phyloP scores from a whole-genome alignment of 2,888 invertebrate species.

The Nudaria mundana region DNA sequence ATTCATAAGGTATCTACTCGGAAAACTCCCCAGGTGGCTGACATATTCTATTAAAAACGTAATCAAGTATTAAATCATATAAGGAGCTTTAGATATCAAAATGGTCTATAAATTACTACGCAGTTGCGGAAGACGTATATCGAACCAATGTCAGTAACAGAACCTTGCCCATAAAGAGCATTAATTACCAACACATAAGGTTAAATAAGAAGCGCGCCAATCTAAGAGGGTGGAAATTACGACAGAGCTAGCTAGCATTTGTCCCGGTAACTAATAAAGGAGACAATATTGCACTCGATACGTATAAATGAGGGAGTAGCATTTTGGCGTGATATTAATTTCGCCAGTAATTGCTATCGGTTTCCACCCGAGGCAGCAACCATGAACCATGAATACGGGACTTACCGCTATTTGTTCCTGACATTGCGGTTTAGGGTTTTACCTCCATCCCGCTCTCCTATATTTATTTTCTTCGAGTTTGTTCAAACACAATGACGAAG shows the following conservation, averaged over 20 bases:
- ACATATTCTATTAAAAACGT: background rate
- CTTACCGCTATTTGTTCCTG: conserved; percentile 80
- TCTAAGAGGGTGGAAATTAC: conserved; percentile 70
- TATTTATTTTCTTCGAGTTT: conserved; percentile 78
- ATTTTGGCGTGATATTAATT: conserved; percentile 81
- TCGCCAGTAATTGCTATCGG: conserved; percentile 80
- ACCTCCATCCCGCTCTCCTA: conserved; percentile 58
- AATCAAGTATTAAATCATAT: background rate
- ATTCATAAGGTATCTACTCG: no score
- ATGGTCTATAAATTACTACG: background rate
- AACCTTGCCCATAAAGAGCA: conserved; percentile 45
- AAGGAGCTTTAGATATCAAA: no score
- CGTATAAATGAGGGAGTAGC: conserved; percentile 78
- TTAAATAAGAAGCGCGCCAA: conserved; percentile 72
- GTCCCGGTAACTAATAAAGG: conserved; percentile 78
- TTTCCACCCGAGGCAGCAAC: conserved; percentile 74
- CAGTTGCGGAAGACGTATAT: conserved; percentile 1
- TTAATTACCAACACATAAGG: conserved; percentile 74
- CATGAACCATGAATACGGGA: conserved; percentile 79
- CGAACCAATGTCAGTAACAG: conserved; percentile 34
- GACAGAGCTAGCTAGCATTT: conserved; percentile 67
- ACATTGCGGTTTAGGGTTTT: conserved; percentile 77
- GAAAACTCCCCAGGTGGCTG: no score
- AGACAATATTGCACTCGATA: conserved; percentile 81
- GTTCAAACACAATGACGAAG: conserved; percentile 63